Evolutionary conservation across 2,888 invertebrate genomes (phyloP).

Genomic region (Limnephilus lunatus): DNA sequence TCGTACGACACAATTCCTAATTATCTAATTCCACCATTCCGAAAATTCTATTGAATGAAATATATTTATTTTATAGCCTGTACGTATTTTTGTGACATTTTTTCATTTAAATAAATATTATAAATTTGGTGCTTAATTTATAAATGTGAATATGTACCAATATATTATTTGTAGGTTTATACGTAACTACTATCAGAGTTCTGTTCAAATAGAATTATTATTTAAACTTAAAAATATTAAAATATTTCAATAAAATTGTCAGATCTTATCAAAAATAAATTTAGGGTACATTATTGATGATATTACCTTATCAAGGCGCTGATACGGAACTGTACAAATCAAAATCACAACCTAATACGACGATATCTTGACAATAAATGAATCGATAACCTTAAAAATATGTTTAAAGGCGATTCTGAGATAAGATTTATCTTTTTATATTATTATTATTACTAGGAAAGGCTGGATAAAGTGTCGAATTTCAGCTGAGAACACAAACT

Average conservation of each 20-base stretch:
- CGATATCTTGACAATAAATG: slow-evolving; percentile 65
- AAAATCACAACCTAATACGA: slow-evolving; percentile 65
- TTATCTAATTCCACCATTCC: no score
- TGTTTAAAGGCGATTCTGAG: slow-evolving; percentile 51
- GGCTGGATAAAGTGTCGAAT: background rate
- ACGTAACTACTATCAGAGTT: background rate
- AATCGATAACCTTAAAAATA: slow-evolving; percentile 60
- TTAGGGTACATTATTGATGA: background rate
- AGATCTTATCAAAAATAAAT: background rate
- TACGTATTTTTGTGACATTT: background rate
- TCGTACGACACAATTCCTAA: background rate
- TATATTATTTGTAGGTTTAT: background rate
- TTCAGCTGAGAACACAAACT: background rate
- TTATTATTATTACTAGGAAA: slow-evolving; percentile 6
- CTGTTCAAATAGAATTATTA: background rate
- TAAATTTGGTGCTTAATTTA: background rate
- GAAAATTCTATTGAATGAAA: background rate
- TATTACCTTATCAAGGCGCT: slow-evolving; percentile 58
- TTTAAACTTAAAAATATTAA: background rate
- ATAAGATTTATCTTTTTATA: slow-evolving; percentile 40
- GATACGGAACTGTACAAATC: slow-evolving; percentile 54
- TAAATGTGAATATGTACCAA: background rate
- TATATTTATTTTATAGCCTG: no score
- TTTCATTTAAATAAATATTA: background rate
- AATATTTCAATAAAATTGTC: background rate